Percentiles rank a stretch among this genome's conserved stretches.
phyloP scores from a whole-genome alignment of 2,888 invertebrate species.

The Drosophila formosana region DNA sequence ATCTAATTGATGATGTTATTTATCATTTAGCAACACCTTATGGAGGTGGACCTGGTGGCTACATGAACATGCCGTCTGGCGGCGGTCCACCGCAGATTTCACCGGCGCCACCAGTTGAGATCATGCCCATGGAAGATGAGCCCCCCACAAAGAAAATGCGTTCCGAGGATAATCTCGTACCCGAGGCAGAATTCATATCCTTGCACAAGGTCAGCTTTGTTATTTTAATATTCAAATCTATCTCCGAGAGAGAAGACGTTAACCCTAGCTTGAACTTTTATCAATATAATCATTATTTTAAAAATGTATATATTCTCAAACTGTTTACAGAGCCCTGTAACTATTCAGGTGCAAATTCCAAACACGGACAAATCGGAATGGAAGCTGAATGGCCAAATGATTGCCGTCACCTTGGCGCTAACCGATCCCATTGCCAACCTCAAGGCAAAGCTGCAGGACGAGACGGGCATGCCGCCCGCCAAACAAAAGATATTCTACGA shows the following conservation, averaged over 20 bases:
- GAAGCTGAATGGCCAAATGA: slow-evolving; percentile 96
- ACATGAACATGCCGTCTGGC: slow-evolving; percentile 84
- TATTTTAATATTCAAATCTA: background rate
- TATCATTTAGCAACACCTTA: slow-evolving; percentile 84
- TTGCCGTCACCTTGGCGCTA: slow-evolving; percentile 91
- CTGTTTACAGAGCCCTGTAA: slow-evolving; percentile 89
- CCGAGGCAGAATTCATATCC: slow-evolving; percentile 93
- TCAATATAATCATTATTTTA: no score
- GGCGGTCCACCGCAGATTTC: slow-evolving; percentile 79
- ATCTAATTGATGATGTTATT: slow-evolving; percentile 1
- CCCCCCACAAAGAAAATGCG: slow-evolving; percentile 94
- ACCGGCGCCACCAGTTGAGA: slow-evolving; percentile 86
- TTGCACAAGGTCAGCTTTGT: slow-evolving; percentile 86
- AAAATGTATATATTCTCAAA: background rate
- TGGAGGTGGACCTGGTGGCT: slow-evolving; percentile 83
- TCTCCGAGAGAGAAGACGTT: no score
- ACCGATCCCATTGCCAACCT: slow-evolving; percentile 93
- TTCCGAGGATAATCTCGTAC: slow-evolving; percentile 96
- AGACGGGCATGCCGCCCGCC: slow-evolving; percentile 96
- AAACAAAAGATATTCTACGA: slow-evolving; percentile 99
- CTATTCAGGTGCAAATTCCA: slow-evolving; percentile 93
- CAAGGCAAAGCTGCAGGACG: slow-evolving; percentile 93
- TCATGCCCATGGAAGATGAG: slow-evolving; percentile 90
- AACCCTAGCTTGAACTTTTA: no score
- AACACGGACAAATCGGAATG: slow-evolving; percentile 96